Conservation (phyloP, 2,113 vertebrate species). For the Ondatra zibethicus region DNA sequence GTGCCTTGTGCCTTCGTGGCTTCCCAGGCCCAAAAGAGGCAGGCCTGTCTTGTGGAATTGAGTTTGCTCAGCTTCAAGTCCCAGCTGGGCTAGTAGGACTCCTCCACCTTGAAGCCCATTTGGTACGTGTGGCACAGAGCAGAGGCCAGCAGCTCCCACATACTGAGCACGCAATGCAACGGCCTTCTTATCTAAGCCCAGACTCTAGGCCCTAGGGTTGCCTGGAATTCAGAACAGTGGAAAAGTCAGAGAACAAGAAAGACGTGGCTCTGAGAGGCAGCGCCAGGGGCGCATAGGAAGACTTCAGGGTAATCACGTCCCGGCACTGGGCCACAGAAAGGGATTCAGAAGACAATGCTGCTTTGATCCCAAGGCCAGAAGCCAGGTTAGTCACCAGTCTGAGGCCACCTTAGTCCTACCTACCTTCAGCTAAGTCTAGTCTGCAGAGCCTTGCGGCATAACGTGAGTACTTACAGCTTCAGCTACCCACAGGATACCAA, state of each 20-base stretch:
- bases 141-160: not conserved
- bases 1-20: fast-evolving
- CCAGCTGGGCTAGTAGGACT: not conserved
- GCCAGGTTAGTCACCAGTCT: not conserved
- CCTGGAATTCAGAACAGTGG: not conserved
- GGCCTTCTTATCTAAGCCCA: not conserved
- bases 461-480: fast-evolving
- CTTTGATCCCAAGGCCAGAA: not conserved
- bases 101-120: not conserved
- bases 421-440: not conserved
- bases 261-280: fast-evolving
- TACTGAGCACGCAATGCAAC: not conserved
- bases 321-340: not conserved
- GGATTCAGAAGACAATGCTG: not conserved
- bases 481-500: fast-evolving
- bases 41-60: not conserved
- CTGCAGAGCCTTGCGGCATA: not conserved
- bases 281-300: not conserved
- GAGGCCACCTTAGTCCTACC: not conserved
- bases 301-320: not conserved
- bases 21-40: fast-evolving
- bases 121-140: fast-evolving
- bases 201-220: not conserved
- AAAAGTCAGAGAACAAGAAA: not conserved
- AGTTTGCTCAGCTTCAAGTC: too few relatives aligned